Evolutionary conservation across 2,113 vertebrate species (phyloP), one percentile per base, ranked within the genome.

Genomic region (Brachionichthys hirsutus): DNA sequence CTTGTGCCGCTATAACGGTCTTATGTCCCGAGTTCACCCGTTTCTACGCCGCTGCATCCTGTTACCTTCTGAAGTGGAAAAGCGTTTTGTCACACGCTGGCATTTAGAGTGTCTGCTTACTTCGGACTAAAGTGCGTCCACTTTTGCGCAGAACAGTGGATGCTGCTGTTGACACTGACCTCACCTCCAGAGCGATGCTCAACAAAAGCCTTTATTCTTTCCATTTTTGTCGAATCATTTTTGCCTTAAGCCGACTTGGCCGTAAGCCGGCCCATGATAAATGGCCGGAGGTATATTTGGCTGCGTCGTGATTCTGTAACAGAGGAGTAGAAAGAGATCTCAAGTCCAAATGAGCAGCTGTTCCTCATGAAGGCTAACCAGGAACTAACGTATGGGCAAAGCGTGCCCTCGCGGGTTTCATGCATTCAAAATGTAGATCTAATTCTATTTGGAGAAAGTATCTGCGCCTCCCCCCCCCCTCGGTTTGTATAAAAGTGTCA

Each of bases 291-390:
- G n/a, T n/a, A n/a, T n/a, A n/a, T n/a, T n/a, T n/a, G n/a, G n/a
- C n/a, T n/a, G n/a, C n/a, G n/a, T n/a, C n/a, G n/a, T n/a, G n/a
- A n/a, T n/a, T n/a, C n/a, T n/a, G n/a, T n/a, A n/a, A n/a, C 24
- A 30, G 24, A 30, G 24, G 8, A 30, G 24, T 2, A 30, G 24
- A n/a, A n/a, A n/a, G n/a, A n/a, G n/a, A n/a, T n/a, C 53, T 20
- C 2, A 20, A 35, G 48, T 54, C 20, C 34, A 15, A n/a, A 6
- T 38, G n/a, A 0, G 11, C 17, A 0, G 11, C 20, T 53, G 17
- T 43, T 54, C 58, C 45, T 64, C 36, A 72, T 41, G 43, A 45
- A 67, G 67, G 67, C 58, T 42, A 58, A 69, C 38, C 20, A 46
- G 36, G n/a, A 41, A 13, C 11, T n/a, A 45, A 62, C 43, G 24